A percentile compares a stretch with the other conserved stretches of the same genome.
These are phyloP conservation scores for Fundulus diaphanus DNA, from an alignment of 2,797 vertebrate species.

Conservation along the genomic window DNA sequence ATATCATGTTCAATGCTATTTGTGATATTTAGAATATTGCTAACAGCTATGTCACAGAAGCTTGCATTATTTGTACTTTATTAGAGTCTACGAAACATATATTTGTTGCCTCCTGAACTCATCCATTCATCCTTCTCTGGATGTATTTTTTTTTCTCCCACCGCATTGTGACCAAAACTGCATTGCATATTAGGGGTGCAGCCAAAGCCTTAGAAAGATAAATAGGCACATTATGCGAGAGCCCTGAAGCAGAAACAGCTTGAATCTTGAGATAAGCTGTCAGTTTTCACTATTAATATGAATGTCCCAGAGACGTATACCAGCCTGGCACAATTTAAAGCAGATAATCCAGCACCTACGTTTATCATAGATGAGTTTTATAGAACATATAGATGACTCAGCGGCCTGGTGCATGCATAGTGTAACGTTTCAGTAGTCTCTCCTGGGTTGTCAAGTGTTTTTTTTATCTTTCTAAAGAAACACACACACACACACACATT, in stretches of 20 bases:
- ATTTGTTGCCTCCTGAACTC: neutral
- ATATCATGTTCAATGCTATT: neutral
- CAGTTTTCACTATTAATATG: constrained; percentile 22
- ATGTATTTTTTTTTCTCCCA: neutral
- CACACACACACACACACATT: constrained; percentile 6
- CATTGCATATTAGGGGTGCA: neutral
- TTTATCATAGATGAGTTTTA: constrained; percentile 27
- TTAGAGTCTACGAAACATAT: neutral
- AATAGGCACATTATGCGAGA: constrained; percentile 19
- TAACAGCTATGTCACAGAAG: neutral
- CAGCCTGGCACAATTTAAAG: constrained; percentile 35
- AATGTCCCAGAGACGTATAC: constrained; percentile 26
- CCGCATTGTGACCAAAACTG: constrained; percentile 8
- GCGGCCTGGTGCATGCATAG: neutral
- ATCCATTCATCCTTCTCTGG: neutral
- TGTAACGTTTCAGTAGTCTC: constrained; percentile 1
- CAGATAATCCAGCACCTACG: constrained; percentile 5
- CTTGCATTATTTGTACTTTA: neutral
- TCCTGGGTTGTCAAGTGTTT: neutral
- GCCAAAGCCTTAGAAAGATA: constrained; percentile 19
- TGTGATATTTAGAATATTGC: neutral
- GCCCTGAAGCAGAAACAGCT: constrained; percentile 20
- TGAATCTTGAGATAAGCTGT: constrained; percentile 13
- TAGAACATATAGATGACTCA: constrained; percentile 39
- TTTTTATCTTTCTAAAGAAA: constrained; percentile 3